Conservation (phyloP, 2,113 vertebrate species). For the Plectropomus leopardus region DNA sequence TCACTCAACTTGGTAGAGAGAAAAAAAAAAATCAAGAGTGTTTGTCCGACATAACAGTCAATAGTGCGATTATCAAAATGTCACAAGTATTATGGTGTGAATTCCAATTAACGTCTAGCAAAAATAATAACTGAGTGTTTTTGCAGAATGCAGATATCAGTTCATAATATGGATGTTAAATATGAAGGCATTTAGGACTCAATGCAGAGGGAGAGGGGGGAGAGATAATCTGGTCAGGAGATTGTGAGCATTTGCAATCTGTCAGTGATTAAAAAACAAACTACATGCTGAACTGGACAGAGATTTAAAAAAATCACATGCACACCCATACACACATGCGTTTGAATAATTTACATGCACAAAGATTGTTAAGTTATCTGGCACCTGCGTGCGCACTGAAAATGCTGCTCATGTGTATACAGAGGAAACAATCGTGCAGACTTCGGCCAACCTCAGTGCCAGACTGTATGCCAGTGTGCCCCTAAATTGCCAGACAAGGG, state of each 20-base stretch:
- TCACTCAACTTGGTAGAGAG: slow-evolving; percentile 80
- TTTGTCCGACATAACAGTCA: slow-evolving; percentile 85
- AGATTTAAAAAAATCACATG: neutral
- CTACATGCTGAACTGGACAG: slow-evolving; percentile 12
- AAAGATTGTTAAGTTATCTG: slow-evolving; percentile 23
- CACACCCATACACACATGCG: neutral
- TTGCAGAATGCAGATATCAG: slow-evolving; percentile 48
- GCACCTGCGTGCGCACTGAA: slow-evolving; percentile 1
- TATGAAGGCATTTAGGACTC: slow-evolving; percentile 17
- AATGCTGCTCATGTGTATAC: slow-evolving; percentile 38
- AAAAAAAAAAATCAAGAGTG: slow-evolving; percentile 73
- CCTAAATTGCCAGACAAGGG: slow-evolving; percentile 81
- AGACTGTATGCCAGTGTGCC: slow-evolving; percentile 78
- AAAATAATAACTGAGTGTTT: slow-evolving; percentile 69
- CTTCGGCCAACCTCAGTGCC: slow-evolving; percentile 71
- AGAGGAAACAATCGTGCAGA: slow-evolving; percentile 50
- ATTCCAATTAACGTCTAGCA: slow-evolving; percentile 80
- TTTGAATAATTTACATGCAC: slow-evolving; percentile 38
- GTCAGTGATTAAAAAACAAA: slow-evolving; percentile 47
- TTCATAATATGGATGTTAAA: slow-evolving; percentile 38
- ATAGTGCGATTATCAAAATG: slow-evolving; percentile 86
- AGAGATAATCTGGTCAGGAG: slow-evolving; percentile 43
- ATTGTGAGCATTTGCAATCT: slow-evolving; percentile 54
- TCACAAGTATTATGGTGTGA: slow-evolving; percentile 84
- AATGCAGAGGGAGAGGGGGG: neutral